A percentile compares a stretch with the other conserved stretches of the same genome.
phyloP scores from a whole-genome alignment of 2,797 vertebrate species.

The Mus spretus region DNA sequence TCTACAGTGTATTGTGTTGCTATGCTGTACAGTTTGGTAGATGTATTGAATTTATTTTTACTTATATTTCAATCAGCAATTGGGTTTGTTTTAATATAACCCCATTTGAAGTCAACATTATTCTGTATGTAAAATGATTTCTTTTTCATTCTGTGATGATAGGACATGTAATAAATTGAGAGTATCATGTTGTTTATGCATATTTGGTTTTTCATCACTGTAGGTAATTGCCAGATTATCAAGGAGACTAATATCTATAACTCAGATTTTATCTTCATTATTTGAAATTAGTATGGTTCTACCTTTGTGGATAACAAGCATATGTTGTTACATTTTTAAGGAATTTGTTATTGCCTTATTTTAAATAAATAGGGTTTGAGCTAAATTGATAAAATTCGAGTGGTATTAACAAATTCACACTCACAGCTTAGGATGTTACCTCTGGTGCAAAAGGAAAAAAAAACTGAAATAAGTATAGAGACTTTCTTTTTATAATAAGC shows the following conservation, averaged over 20 bases:
- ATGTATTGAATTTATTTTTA: not conserved
- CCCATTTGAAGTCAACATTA: not conserved
- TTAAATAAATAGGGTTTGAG: not conserved
- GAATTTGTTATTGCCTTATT: not conserved
- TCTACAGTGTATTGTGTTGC: not conserved
- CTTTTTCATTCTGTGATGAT: not conserved
- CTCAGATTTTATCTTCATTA: not conserved
- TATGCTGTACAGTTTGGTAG: not conserved
- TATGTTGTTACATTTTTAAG: not conserved
- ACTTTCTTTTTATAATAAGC: not conserved
- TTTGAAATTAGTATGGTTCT: not conserved
- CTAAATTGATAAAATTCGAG: not conserved
- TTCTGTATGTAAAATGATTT: not conserved
- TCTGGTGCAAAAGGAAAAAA: rapidly evolving
- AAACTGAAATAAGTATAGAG: not conserved
- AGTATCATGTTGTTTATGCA: not conserved
- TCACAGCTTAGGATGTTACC: not conserved
- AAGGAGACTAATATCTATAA: not conserved
- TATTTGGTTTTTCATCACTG: not conserved
- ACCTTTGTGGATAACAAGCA: not conserved
- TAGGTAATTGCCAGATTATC: not conserved
- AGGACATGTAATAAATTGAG: not conserved
- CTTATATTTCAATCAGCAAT: not conserved
- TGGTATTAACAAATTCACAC: not conserved
- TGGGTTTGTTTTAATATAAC: not conserved